phyloP scores from a whole-genome alignment of 2,888 invertebrate species.

The Nymphalis urticae region DNA sequence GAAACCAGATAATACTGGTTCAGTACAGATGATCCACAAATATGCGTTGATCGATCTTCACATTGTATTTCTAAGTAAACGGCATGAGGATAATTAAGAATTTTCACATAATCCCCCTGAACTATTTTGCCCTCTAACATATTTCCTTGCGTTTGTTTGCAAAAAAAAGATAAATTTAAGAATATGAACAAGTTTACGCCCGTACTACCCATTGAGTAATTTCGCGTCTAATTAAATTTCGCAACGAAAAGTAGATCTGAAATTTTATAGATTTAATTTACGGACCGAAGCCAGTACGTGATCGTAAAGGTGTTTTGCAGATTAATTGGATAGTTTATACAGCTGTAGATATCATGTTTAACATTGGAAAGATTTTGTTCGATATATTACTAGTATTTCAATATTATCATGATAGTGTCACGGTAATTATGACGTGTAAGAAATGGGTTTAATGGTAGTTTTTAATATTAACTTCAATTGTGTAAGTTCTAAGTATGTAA shows the following conservation, averaged over 20 bases:
- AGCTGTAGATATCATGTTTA: neutral
- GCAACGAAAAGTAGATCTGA: conserved; percentile 2
- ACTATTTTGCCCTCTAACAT: conserved; percentile 41
- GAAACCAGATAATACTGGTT: conserved; percentile 48
- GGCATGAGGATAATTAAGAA: conserved; percentile 45
- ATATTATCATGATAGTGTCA: no score
- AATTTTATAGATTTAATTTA: conserved; percentile 28
- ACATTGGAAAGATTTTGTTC: neutral
- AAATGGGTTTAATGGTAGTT: no score
- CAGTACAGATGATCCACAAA: conserved; percentile 50
- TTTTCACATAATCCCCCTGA: conserved; percentile 39
- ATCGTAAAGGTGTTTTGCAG: conserved; percentile 23
- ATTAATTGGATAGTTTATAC: conserved; percentile 23
- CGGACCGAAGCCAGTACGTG: conserved; percentile 3
- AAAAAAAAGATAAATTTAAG: conserved; percentile 15
- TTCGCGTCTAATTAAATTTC: conserved; percentile 10
- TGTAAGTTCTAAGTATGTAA: no score
- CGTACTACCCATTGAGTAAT: conserved; percentile 23
- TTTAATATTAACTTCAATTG: no score
- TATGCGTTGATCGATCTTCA: conserved; percentile 5
- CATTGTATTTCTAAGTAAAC: conserved; percentile 39
- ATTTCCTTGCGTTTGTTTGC: neutral
- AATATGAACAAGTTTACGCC: conserved; percentile 17
- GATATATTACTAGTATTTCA: no score
- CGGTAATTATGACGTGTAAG: no score